A percentile compares a stretch with the other conserved stretches of the same genome.
These are phyloP conservation scores for Fratercula arctica DNA, from an alignment of 2,797 vertebrate species.

Conservation along the genomic window DNA sequence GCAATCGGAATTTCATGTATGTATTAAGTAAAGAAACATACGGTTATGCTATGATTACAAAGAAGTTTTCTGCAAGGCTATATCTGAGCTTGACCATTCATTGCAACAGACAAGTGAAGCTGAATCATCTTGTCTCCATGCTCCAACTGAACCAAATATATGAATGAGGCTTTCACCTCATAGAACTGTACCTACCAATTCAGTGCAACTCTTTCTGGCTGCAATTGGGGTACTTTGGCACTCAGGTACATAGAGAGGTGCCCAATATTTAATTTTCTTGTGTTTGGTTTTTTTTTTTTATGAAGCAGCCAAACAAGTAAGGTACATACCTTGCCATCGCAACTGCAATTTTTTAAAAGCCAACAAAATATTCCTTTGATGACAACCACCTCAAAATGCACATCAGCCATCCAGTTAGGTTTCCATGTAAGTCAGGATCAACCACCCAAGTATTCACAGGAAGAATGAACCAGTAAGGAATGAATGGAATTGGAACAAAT, in stretches of 20 bases:
- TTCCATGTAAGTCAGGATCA: not conserved
- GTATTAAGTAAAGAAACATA: not conserved
- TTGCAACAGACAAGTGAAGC: not conserved
- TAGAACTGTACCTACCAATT: not conserved
- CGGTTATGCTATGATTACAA: not conserved
- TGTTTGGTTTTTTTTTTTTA: too few species aligned
- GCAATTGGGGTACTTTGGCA: not conserved
- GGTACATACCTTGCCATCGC: not conserved
- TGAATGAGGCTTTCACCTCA: accelerated
- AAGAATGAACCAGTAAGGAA: not conserved
- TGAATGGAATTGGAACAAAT: not conserved
- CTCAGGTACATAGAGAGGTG: not conserved
- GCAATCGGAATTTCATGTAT: not conserved
- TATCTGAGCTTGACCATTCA: not conserved
- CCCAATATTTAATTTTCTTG: not conserved
- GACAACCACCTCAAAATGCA: not conserved
- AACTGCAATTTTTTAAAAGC: not conserved
- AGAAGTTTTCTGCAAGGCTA: not conserved
- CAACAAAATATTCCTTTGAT: not conserved
- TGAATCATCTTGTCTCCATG: not conserved
- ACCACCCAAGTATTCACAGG: not conserved
- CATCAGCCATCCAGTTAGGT: not conserved
- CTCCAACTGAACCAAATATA: not conserved
- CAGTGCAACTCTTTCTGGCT: not conserved
- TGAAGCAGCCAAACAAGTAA: not conserved